Percentiles rank a stretch among this genome's conserved stretches.
phyloP scores from a whole-genome alignment of 2,888 invertebrate species.

The Heteromyza rotundicornis region DNA sequence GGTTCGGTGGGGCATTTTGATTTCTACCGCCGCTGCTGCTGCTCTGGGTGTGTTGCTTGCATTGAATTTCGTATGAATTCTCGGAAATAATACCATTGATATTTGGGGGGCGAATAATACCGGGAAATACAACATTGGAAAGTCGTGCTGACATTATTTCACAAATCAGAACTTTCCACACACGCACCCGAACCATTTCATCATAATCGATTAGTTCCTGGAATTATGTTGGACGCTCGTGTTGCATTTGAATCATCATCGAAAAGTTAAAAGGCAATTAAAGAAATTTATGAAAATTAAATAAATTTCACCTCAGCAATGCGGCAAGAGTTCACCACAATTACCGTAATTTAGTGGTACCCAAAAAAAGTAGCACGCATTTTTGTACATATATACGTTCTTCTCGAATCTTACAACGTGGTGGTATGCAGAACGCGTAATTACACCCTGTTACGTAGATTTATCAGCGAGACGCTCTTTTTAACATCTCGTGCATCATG shows the following conservation, averaged over 20 bases:
- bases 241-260: background rate
- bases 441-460: slow-evolving; percentile 26
- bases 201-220: too few species aligned
- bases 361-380: too few species aligned
- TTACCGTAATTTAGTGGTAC: background rate
- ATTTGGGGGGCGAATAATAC: too few species aligned
- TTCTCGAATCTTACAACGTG: too few species aligned
- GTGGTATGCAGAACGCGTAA: slow-evolving; percentile 19
- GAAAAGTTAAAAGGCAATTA: background rate
- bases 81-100: too few species aligned
- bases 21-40: background rate
- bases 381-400: background rate
- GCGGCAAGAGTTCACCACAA: background rate
- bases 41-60: background rate
- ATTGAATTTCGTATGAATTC: background rate
- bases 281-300: background rate
- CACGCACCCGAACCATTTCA: too few species aligned
- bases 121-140: too few species aligned
- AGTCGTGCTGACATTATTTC: too few species aligned
- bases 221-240: background rate
- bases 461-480: slow-evolving; percentile 20
- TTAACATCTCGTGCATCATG: background rate
- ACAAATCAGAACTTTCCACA: background rate
- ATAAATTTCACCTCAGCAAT: background rate
- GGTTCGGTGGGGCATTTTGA: background rate